These are phyloP conservation scores for Cryptomyrus ogoouensis DNA, from an alignment of 2,113 vertebrate genomes.

Conservation along the genomic window DNA sequence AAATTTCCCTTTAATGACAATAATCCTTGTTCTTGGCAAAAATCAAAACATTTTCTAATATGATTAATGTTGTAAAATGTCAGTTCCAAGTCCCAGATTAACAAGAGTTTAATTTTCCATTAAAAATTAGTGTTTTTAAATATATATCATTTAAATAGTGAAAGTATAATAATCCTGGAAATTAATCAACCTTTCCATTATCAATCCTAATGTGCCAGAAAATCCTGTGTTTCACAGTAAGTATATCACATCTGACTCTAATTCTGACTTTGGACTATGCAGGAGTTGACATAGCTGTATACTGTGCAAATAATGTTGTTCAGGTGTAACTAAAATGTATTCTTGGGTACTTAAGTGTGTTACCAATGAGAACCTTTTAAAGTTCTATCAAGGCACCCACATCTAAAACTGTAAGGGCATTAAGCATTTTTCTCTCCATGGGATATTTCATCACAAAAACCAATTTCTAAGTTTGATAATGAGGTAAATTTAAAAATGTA, in stretches of 20 bases:
- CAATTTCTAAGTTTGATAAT: neutral
- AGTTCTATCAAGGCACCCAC: neutral
- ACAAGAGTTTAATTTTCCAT: constrained; percentile 5
- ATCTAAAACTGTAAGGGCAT: neutral
- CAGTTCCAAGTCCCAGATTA: constrained; percentile 1
- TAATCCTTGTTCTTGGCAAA: constrained; percentile 12
- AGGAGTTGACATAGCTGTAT: neutral
- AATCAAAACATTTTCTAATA: neutral
- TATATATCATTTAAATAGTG: neutral
- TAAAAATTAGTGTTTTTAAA: neutral
- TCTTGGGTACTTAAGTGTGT: neutral
- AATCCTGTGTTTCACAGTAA: neutral
- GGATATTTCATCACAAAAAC: neutral
- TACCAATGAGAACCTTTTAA: neutral
- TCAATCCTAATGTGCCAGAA: constrained; percentile 1
- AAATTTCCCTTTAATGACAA: neutral
- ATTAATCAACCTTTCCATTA: constrained; percentile 9
- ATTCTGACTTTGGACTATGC: neutral
- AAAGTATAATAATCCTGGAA: constrained; percentile 1
- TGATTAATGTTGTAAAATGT: constrained; percentile 1
- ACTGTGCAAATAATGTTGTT: neutral
- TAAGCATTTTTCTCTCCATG: neutral
- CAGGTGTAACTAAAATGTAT: neutral
- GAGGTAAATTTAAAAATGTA: neutral
- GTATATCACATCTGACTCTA: neutral